A percentile compares a stretch with the other conserved stretches of the same genome.
Evolutionary conservation across 2,888 invertebrate genomes (phyloP).

Genomic region (Junonia oenone): DNA sequence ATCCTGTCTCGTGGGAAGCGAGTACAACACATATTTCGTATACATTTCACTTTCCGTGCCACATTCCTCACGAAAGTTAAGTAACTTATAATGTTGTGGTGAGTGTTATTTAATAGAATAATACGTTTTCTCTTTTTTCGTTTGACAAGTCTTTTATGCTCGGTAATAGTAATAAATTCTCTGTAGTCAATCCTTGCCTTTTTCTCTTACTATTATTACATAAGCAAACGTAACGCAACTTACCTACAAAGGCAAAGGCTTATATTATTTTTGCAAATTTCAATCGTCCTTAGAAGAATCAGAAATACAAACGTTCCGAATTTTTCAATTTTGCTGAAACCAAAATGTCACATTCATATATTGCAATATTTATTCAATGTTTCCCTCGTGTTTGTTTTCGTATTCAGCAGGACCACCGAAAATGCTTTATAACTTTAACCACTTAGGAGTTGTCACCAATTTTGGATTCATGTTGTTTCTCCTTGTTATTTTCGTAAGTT

Average conservation of each 20-base stretch:
- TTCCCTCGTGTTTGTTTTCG: constrained; percentile 54
- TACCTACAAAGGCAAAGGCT: not conserved
- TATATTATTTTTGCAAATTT: not conserved
- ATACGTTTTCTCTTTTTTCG: constrained; percentile 14
- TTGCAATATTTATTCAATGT: constrained; percentile 54
- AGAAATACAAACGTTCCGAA: not conserved
- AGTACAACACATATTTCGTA: constrained; percentile 60
- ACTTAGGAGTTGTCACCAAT: constrained; percentile 49
- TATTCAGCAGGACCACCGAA: constrained; percentile 40
- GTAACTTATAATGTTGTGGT: constrained; percentile 35
- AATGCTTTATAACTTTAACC: constrained; percentile 53
- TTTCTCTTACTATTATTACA: constrained; percentile 6
- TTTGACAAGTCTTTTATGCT: constrained; percentile 10
- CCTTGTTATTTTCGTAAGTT: constrained; percentile 54
- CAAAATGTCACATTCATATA: constrained; percentile 32
- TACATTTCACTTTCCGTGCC: constrained; percentile 59
- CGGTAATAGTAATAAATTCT: constrained; percentile 8
- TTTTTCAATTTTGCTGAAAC: not conserved
- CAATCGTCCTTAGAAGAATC: not conserved
- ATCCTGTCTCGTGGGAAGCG: constrained; percentile 60
- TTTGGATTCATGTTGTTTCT: constrained; percentile 50
- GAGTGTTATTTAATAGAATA: constrained; percentile 27
- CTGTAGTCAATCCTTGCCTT: not conserved
- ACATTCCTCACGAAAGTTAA: constrained; percentile 42
- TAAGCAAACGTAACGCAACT: not conserved